Conservation (phyloP, 2,113 vertebrate species). For the Nymphicus hollandicus region DNA sequence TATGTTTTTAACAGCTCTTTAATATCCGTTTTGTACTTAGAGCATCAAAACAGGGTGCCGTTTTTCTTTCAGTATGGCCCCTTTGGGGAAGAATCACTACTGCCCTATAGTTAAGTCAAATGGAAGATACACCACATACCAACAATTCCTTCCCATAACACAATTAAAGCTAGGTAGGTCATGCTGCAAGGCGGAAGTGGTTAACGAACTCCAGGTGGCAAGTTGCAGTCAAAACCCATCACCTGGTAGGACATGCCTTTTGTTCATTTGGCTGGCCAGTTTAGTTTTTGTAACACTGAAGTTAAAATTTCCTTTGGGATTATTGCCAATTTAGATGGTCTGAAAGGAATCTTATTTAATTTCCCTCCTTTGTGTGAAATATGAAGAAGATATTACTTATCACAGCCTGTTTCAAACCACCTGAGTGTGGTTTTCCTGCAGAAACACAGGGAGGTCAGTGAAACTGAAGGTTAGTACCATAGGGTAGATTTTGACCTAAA, state of each 20-base stretch:
- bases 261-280: not conserved
- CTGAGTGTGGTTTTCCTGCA: not conserved
- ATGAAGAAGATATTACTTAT: not conserved
- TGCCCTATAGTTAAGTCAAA: not conserved
- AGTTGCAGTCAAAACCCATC: not conserved
- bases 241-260: not conserved
- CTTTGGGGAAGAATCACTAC: not conserved
- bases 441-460: not conserved
- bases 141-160: not conserved
- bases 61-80: not conserved
- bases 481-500: not conserved
- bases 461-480: not conserved
- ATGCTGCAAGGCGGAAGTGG: not conserved
- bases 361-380: not conserved
- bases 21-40: not conserved
- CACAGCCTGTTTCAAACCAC: not conserved
- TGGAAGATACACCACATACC: not conserved
- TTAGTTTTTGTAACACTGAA: not conserved
- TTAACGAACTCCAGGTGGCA: slow-evolving; percentile 24
- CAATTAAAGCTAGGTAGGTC: not conserved
- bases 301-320: not conserved
- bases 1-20: not conserved
- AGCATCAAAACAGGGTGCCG: not conserved
- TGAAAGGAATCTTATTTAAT: not conserved
- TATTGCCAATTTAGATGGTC: not conserved